phyloP scores from a whole-genome alignment of 2,113 vertebrate genomes.

The Apodemus sylvaticus region DNA sequence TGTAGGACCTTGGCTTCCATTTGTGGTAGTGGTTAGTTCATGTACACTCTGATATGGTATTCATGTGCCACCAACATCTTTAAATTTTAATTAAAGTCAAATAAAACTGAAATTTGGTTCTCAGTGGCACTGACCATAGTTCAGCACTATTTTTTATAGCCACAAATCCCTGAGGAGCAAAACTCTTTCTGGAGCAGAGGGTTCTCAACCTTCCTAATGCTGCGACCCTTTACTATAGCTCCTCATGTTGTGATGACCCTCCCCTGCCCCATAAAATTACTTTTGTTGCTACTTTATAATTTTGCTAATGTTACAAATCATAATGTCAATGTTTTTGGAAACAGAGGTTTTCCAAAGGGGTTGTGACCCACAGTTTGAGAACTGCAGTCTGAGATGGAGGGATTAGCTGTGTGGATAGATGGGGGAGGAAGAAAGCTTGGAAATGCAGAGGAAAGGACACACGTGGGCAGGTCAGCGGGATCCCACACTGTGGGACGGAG shows the following conservation, averaged over 20 bases:
- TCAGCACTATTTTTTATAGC: background rate
- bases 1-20: background rate
- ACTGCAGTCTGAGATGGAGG: background rate
- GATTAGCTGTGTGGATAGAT: background rate
- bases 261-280: background rate
- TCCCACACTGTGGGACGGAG: background rate
- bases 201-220: background rate
- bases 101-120: background rate
- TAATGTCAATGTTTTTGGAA: background rate
- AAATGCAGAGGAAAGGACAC: background rate
- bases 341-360: background rate
- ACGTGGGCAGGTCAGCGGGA: background rate
- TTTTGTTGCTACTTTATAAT: background rate
- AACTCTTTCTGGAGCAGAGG: background rate
- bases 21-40: background rate
- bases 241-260: background rate
- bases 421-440: background rate
- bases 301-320: background rate
- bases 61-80: background rate
- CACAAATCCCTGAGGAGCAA: no score
- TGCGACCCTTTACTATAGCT: background rate
- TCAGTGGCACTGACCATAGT: background rate
- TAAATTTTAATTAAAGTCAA: slow-evolving; percentile 4
- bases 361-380: background rate
- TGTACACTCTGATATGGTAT: background rate